Percentiles rank a stretch among this genome's conserved stretches.
Conservation (phyloP, 2,113 vertebrate species). For the Glaucomys volans region DNA sequence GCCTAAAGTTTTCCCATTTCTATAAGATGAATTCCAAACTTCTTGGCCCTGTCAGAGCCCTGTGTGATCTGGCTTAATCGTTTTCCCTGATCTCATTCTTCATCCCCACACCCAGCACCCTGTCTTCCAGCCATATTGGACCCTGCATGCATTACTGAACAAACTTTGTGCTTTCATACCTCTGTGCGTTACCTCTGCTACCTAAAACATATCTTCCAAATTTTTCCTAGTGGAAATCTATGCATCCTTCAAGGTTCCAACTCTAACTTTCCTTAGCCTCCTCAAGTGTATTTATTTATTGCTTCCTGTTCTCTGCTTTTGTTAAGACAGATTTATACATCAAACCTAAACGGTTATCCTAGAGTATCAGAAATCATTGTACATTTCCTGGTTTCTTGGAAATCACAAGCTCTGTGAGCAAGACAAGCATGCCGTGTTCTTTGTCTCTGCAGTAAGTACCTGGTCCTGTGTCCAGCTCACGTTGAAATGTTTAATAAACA, state of each 20-base stretch:
- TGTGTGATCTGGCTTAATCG: background rate
- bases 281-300: background rate
- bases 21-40: slow-evolving; percentile 11
- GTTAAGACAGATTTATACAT: background rate
- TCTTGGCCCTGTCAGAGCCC: background rate
- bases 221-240: background rate
- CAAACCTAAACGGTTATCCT: background rate
- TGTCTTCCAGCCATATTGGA: background rate
- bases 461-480: background rate
- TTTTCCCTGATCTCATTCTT: background rate
- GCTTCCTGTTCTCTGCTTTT: slow-evolving; percentile 8
- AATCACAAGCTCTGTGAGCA: background rate
- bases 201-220: background rate
- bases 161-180: background rate
- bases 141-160: background rate
- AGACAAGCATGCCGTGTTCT: background rate
- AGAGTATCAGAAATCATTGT: background rate
- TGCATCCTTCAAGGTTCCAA: background rate
- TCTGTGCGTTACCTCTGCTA: background rate
- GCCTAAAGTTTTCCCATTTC: background rate
- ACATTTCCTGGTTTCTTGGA: background rate
- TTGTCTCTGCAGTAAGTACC: background rate
- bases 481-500: background rate
- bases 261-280: background rate
- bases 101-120: background rate